Base-by-base conservation (phyloP, 2,113 vertebrate genomes). In the Dipodomys spectabilis region DNA sequence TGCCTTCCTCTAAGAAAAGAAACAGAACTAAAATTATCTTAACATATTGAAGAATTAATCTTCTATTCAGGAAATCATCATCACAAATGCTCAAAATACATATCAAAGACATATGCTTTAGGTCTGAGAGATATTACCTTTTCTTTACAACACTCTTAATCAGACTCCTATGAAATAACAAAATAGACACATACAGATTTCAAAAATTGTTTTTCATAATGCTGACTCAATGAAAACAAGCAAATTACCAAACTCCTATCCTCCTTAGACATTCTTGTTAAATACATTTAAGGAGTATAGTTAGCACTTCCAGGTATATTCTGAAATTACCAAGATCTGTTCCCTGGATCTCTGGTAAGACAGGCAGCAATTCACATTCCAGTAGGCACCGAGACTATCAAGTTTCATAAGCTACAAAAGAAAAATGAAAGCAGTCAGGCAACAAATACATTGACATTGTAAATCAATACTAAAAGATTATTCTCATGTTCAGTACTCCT, bases 361-460 rank as follows among this genome's bases (percentile, higher is more conserved):
- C 87, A 99, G 97, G 6, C 95, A 73, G 89, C 99, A 99, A 94
- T 98, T 96, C 35, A 99, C 98, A 10, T 99, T 99, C 99, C 99
- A 99, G 72, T 99, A 99, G 67, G 98, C 98, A 39, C 99, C 99
- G 53, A 99, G 98, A 97, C 99, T 98, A 81, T 99, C 99, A 84
- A 99, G 98, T 82, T 98, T 97, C 6, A 99, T 97, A 18, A 99
- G 98, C 99, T 99, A 75, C 2, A 82, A 73, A 91, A 79, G 57
- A 95, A 88, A 97, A 74, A 86, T 39, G 5, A 77, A 83, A 75
- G 27, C 39, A 9, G 64, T 91, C 93, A 96, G 35, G 16, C 65
- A 91, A 81, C 23, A 64, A 65, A 62, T 60, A 92, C 22, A 93
- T 0, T 60, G 12, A 78, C 91, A 65, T 20, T 77, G 91, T 19